Conservation (phyloP, 2,113 vertebrate species). For the Casuarius casuarius region DNA sequence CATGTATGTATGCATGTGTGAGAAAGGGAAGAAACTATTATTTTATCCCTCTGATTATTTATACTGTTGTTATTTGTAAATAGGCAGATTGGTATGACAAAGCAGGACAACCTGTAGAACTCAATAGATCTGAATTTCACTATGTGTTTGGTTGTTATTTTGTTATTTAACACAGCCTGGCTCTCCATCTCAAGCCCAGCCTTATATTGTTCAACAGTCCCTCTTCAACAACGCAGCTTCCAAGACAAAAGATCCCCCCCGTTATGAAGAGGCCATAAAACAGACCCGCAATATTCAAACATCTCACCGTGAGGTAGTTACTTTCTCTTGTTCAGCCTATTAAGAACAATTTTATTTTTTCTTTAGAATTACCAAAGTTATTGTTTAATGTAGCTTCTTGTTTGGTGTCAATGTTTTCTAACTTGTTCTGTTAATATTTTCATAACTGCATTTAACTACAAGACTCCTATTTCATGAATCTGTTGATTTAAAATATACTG, state of each 20-base stretch:
- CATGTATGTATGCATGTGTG: background rate
- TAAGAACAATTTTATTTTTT: background rate
- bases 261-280: constrained; percentile 96
- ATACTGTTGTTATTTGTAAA: background rate
- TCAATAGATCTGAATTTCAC: background rate
- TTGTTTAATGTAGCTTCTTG: background rate
- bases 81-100: background rate
- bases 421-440: background rate
- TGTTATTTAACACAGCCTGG: constrained; percentile 71
- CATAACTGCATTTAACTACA: background rate
- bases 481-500: background rate
- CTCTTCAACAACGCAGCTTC: constrained; percentile 79
- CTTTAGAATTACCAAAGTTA: background rate
- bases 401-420: background rate
- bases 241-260: constrained; percentile 91
- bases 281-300: constrained; percentile 87
- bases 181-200: constrained; percentile 80
- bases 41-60: background rate
- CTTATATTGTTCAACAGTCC: constrained; percentile 79
- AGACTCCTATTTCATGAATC: background rate
- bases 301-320: constrained; percentile 81
- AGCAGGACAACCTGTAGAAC: background rate
- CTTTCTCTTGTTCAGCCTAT: background rate
- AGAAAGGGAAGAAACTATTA: background rate
- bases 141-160: background rate